These are phyloP conservation scores for Dinocampus coccinellae DNA, from an alignment of 2,888 invertebrate genomes.

Conservation along the genomic window DNA sequence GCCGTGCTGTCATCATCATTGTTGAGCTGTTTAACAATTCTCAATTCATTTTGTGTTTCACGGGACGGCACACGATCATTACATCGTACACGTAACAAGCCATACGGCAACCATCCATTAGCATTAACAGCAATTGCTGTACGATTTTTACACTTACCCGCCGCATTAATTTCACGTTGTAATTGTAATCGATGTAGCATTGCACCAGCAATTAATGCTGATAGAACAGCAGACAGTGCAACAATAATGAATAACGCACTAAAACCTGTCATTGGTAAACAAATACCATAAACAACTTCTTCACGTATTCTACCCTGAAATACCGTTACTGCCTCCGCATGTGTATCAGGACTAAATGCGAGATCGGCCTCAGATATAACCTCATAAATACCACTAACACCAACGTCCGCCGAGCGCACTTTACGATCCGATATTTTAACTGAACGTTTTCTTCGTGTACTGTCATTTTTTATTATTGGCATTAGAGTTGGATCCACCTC, in stretches of 20 bases:
- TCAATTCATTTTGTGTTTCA: slow-evolving; percentile 43
- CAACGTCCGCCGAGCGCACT: slow-evolving; percentile 87
- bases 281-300: slow-evolving; percentile 92
- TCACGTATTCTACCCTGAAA: slow-evolving; percentile 90
- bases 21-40: slow-evolving; percentile 50
- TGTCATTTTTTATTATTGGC: slow-evolving; percentile 47
- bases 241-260: slow-evolving; percentile 90
- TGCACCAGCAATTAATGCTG: slow-evolving; percentile 88
- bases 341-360: slow-evolving; percentile 87
- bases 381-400: slow-evolving; percentile 90
- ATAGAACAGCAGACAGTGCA: slow-evolving; percentile 88
- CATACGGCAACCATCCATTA: slow-evolving; percentile 64
- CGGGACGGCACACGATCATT: slow-evolving; percentile 53
- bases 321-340: slow-evolving; percentile 86
- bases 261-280: slow-evolving; percentile 90
- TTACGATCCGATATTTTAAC: slow-evolving; percentile 79
- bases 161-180: slow-evolving; percentile 77
- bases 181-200: slow-evolving; percentile 83
- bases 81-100: slow-evolving; percentile 61
- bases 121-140: slow-evolving; percentile 49
- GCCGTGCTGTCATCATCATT: slow-evolving; percentile 25
- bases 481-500: slow-evolving; percentile 71
- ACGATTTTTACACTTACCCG: slow-evolving; percentile 61
- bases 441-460: slow-evolving; percentile 75
- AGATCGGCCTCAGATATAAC: slow-evolving; percentile 93